phyloP scores from a whole-genome alignment of 2,888 invertebrate species.

The Ichneumon xanthorius region DNA sequence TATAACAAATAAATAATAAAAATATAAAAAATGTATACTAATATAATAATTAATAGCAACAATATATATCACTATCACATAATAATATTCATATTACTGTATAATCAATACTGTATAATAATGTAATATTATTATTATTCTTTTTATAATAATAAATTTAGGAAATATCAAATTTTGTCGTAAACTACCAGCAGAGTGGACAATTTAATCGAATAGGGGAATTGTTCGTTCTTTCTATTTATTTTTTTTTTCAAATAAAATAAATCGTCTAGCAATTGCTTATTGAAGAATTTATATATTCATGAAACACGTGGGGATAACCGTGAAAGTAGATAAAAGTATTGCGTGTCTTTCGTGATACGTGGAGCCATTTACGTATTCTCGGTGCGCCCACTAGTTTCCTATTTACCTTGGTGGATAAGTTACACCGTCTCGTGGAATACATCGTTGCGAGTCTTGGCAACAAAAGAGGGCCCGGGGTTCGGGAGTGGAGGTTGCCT shows the following conservation, averaged over 20 bases:
- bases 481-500: slow-evolving; percentile 16
- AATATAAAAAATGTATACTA: not conserved
- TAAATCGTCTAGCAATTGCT: not conserved
- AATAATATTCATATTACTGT: too few species aligned
- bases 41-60: not conserved
- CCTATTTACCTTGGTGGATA: slow-evolving; percentile 52
- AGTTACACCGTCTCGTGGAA: slow-evolving; percentile 49
- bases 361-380: slow-evolving; percentile 50
- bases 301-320: not conserved
- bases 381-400: slow-evolving; percentile 48
- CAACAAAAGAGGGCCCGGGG: not conserved
- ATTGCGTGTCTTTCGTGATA: not conserved
- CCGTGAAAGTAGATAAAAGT: not conserved
- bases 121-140: too few species aligned
- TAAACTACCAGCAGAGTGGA: too few species aligned
- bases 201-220: not conserved
- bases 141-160: too few species aligned
- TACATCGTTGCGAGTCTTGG: slow-evolving; percentile 38
- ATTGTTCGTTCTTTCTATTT: not conserved
- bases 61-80: not conserved
- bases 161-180: too few species aligned
- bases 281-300: slow-evolving; percentile 1
- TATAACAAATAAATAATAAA: not conserved
- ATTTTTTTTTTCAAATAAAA: not conserved
- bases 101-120: too few species aligned